phyloP scores from a whole-genome alignment of 2,797 vertebrate genomes.

The Perdix hodgsoniae region DNA sequence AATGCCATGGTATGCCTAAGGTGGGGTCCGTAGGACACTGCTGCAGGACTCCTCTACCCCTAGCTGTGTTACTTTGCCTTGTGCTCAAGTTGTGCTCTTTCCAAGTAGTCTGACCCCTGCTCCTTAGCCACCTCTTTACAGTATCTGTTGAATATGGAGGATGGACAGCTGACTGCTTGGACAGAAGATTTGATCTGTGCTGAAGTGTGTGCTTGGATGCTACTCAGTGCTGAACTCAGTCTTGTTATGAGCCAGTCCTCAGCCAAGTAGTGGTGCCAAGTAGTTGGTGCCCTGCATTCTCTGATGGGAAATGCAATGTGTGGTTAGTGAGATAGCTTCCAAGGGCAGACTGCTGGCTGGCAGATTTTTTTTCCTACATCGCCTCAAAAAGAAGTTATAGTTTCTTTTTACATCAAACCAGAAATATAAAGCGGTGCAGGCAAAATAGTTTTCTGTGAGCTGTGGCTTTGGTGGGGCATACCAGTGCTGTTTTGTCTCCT shows the following conservation, averaged over 20 bases:
- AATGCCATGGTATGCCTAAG: rapidly evolving
- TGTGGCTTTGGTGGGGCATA: neutral
- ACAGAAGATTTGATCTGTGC: neutral
- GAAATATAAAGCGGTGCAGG: neutral
- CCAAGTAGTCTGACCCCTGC: neutral
- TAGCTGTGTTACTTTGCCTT: neutral
- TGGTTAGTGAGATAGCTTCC: neutral
- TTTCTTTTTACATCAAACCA: neutral
- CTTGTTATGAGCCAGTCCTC: neutral
- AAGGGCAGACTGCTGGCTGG: neutral
- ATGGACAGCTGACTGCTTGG: neutral
- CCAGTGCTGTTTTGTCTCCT: neutral
- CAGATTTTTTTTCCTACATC: neutral
- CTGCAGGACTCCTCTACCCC: neutral
- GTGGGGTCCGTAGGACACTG: rapidly evolving
- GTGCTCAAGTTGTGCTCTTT: neutral
- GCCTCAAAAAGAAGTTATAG: neutral
- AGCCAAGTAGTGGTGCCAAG: neutral
- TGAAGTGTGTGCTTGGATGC: rapidly evolving
- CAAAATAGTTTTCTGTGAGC: neutral
- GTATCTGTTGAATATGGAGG: neutral
- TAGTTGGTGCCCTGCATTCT: neutral
- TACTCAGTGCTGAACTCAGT: neutral
- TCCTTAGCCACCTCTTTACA: neutral
- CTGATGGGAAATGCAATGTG: neutral